Evolutionary conservation across 2,113 vertebrate species (phyloP).

Genomic region (Ictalurus punctatus): DNA sequence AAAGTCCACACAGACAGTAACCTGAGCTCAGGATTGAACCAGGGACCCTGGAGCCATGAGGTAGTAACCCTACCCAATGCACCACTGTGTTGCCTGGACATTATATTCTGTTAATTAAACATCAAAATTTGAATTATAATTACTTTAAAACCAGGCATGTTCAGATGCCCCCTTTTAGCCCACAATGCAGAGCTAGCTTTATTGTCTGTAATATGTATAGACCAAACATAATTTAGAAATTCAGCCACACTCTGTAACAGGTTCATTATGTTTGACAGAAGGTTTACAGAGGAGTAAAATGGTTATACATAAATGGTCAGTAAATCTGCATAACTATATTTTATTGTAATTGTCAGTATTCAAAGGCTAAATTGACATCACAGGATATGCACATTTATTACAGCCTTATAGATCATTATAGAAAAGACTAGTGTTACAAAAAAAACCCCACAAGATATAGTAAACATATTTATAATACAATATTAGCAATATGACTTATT

Average conservation of each 20-base stretch:
- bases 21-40: background rate
- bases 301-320: background rate
- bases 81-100: background rate
- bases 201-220: background rate
- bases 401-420: slow-evolving; percentile 46
- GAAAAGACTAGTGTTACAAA: slow-evolving; percentile 70
- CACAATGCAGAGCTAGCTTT: background rate
- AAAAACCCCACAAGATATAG: slow-evolving; percentile 72
- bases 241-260: background rate
- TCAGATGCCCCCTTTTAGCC: background rate
- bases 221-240: background rate
- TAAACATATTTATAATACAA: slow-evolving; percentile 87
- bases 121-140: background rate
- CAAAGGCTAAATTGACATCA: slow-evolving; percentile 50
- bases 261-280: background rate
- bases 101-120: background rate
- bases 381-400: slow-evolving; percentile 51
- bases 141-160: background rate
- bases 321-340: slow-evolving; percentile 34
- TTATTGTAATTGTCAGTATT: slow-evolving; percentile 52
- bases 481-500: slow-evolving; percentile 82
- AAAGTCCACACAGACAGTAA: background rate
- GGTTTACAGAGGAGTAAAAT: background rate
- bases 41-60: background rate
- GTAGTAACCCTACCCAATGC: background rate